A percentile compares a stretch with the other conserved stretches of the same genome.
Evolutionary conservation across 2,888 invertebrate species (phyloP).

Genomic region (Metallyticus violacea): DNA sequence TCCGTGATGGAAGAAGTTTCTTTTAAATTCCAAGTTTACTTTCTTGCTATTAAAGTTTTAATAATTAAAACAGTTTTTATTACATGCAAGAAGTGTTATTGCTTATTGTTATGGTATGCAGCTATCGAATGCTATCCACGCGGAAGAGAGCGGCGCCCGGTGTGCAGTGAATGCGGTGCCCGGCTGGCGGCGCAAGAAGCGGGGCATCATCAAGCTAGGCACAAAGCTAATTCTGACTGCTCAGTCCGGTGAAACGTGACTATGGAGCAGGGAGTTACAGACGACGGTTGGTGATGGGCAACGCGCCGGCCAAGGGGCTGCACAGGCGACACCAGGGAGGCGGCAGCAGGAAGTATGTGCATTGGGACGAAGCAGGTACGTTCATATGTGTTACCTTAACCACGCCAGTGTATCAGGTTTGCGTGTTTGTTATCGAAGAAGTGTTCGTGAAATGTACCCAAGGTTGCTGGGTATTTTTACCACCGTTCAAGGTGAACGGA

Average conservation of each 20-base stretch:
- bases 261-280: constrained; percentile 18
- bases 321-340: constrained; percentile 45
- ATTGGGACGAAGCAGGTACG: constrained; percentile 84
- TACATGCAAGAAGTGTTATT: background rate
- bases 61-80: too few relatives aligned
- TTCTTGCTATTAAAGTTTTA: too few relatives aligned
- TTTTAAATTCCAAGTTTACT: too few relatives aligned
- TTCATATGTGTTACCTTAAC: constrained; percentile 17
- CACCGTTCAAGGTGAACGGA: background rate
- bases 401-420: background rate
- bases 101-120: background rate
- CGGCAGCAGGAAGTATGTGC: constrained; percentile 69
- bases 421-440: background rate
- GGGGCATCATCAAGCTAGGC: background rate
- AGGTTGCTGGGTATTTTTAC: background rate
- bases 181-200: background rate
- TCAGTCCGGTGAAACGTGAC: background rate
- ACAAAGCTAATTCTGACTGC: background rate
- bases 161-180: background rate
- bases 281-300: constrained; percentile 54
- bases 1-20: too few relatives aligned
- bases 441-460: background rate
- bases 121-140: background rate
- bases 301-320: constrained; percentile 53
- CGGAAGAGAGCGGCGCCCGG: background rate